Evolutionary conservation across 2,888 invertebrate genomes (phyloP), one percentile per base, ranked within the genome.

Genomic region (Torymus auratus): DNA sequence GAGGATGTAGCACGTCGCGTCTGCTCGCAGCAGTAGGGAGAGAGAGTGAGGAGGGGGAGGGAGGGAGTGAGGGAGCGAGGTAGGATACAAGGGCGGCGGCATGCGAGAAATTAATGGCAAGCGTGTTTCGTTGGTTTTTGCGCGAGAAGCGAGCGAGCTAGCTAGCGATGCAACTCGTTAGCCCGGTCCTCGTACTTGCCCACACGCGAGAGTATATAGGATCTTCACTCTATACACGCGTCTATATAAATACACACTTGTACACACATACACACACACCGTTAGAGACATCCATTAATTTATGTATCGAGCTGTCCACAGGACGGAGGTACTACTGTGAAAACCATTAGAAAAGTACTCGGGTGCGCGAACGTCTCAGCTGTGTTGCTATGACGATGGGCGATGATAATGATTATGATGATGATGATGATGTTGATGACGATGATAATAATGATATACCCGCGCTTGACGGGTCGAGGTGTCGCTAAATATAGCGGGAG

Each of bases 91-190:
- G 14, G 55, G 4, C 13, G 58, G 50, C 56, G 72, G 72, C 74
- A 74, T 28, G 82, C 50, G 82, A 75, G 79, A 80, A 80, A 80
- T 82, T 82, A 82, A 82, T 80, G 82, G 77, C 73, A 72, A 79
- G 73, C 80, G 74, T 78, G 81, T 79, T 82, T 79, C 82, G 79
- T 61, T 75, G 67, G 69, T 80, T 80, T 77, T 82, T 82, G 82
- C 82, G 61, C 64, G n/a, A n/a, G n/a, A n/a, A n/a, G n/a, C n/a
- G n/a, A n/a, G n/a, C n/a, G 76, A 62, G 70, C 74, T 78, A 71
- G 65, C 75, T 52, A 61, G 73, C 70, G 58, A 72, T 60, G 72
- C 69, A 58, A 82, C 78, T 82, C 82, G 79, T 82, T 82, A 82
- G 72, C 55, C 69, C 62, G 53, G 20, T n/a, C 64, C 11, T 68